Evolutionary conservation across 2,113 vertebrate genomes (phyloP).

Genomic region (Pipa parva): DNA sequence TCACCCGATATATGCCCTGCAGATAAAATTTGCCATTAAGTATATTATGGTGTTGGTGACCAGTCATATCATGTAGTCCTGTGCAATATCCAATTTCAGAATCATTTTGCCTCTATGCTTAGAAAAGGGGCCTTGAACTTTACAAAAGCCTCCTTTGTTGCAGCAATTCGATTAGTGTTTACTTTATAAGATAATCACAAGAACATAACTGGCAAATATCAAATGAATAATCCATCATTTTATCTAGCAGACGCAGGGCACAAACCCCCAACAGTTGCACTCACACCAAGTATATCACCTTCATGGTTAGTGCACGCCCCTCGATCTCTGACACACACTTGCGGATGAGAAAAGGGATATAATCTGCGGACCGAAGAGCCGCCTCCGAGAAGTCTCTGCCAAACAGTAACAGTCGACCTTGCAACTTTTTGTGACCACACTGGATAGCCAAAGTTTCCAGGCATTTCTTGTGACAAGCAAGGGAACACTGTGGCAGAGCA

Average conservation of each 20-base stretch:
- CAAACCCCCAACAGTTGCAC: too few relatives aligned
- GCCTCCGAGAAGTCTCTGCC: conserved; percentile 79
- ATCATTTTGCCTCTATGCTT: too few relatives aligned
- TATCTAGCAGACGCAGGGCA: too few relatives aligned
- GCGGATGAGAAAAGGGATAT: conserved; percentile 86
- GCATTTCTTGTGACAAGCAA: conserved; percentile 95
- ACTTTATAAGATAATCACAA: too few relatives aligned
- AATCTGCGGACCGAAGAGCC: conserved; percentile 59
- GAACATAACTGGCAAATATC: too few relatives aligned
- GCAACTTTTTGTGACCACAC: conserved; percentile 92
- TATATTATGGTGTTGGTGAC: not conserved
- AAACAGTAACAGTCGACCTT: conserved; percentile 88
- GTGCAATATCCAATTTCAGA: too few relatives aligned
- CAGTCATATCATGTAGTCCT: too few relatives aligned
- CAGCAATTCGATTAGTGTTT: too few relatives aligned
- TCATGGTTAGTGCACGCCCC: conserved; percentile 80
- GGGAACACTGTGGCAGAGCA: conserved; percentile 75
- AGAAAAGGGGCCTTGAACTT: too few relatives aligned
- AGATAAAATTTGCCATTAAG: not conserved
- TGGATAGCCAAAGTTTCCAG: conserved; percentile 93
- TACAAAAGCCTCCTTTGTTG: too few relatives aligned
- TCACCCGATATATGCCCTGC: conserved; percentile 95
- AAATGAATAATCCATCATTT: too few relatives aligned
- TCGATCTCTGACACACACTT: conserved; percentile 90
- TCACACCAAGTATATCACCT: conserved; percentile 60